Conservation (phyloP, 2,797 vertebrate species). For the Poecilia picta region DNA sequence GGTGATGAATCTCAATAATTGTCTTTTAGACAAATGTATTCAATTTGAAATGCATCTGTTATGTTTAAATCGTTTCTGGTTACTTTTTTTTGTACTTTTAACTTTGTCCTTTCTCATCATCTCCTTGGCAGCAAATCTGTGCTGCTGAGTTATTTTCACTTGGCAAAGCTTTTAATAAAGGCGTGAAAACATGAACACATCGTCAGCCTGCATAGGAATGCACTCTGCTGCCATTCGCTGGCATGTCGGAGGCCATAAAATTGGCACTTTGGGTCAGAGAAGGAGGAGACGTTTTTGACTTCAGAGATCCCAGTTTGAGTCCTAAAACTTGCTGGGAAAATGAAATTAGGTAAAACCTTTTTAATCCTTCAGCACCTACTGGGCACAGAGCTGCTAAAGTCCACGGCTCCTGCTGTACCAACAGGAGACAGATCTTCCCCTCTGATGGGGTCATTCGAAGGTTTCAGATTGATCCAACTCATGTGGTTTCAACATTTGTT, state of each 20-base stretch:
- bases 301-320: conserved; percentile 35
- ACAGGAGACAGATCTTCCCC: neutral
- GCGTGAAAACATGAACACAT: conserved; percentile 47
- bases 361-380: neutral
- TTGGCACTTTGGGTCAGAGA: conserved; percentile 26
- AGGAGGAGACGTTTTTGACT: conserved; percentile 27
- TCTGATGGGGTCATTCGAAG: conserved; percentile 5
- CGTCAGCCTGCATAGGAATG: conserved; percentile 38
- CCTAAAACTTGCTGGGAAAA: conserved; percentile 25
- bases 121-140: conserved; percentile 2
- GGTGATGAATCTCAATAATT: neutral
- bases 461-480: neutral
- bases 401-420: neutral
- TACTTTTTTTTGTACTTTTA: conserved; percentile 2
- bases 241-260: conserved; percentile 30
- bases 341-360: conserved; percentile 15
- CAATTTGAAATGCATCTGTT: neutral
- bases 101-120: neutral
- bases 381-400: neutral
- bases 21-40: neutral
- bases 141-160: conserved; percentile 13
- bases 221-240: conserved; percentile 49
- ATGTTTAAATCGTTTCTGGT: neutral
- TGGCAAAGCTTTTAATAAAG: conserved; percentile 35
- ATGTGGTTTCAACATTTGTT: conserved; percentile 7